Evolutionary conservation across 1,140 invertebrate species (phyloP), one percentile per base, ranked within the genome.

Genomic region (Drosophila mayri): DNA sequence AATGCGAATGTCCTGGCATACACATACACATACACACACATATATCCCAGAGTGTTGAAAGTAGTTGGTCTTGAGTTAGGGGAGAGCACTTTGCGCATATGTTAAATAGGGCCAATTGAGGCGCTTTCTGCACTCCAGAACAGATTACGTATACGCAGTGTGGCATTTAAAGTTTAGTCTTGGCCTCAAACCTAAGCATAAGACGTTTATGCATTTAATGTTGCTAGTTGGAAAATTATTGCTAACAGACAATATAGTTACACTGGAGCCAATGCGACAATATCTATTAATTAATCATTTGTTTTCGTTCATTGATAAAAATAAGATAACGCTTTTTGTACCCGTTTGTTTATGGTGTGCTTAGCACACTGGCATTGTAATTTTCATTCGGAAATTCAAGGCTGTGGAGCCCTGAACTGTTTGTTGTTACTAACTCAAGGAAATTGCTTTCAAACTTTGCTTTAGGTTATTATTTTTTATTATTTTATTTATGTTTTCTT

Each of bases 61-160:
- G 71, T 63, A 76, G 62, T 79, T 71, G 65, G 55, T 64, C 43
- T 66, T 76, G 46, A 76, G 70, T 28, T 60, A 64, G 59, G 54
- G 63, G 67, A 77, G 58, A 57, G 72, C 82, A 87, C 79, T 86
- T 79, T 68, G 41, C 79, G 76, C 84, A 73, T 76, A 82, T 83
- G 79, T 83, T 88, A 88, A 86, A 86, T 77, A 68, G 70, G 79
- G 83, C 83, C 77, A 88, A 83, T 86, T 88, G 70, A 68, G 59
- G 62, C 63, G 64, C 74, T 35, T 50, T 46, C 46, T 22, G 35
- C 47, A 46, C 38, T 75, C 43, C 40, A 30, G 41, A 59, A 49
- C 62, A 54, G 61, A 65, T 77, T 77, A 66, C 73, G 74, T 68
- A 77, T 68, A 77, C 63, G 74, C 57, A 8, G 20, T 55, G 55